phyloP scores from a whole-genome alignment of 2,797 vertebrate species.

The Rousettus madagascariensis region DNA sequence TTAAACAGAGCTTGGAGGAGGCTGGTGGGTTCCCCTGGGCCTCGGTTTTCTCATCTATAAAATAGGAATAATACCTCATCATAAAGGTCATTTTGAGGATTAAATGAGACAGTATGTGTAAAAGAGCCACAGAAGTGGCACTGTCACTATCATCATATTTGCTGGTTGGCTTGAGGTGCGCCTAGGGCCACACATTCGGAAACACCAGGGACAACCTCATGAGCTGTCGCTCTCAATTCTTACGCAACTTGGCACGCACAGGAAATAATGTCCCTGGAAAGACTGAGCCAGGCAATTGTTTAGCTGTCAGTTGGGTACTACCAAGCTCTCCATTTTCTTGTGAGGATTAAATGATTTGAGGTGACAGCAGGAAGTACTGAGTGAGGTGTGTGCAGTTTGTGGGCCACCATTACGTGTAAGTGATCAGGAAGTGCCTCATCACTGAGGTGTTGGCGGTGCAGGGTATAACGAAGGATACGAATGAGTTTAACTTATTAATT shows the following conservation, averaged over 20 bases:
- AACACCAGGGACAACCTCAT: not conserved
- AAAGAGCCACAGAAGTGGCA: not conserved
- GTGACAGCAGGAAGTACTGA: not conserved
- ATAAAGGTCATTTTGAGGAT: not conserved
- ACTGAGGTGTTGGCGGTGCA: not conserved
- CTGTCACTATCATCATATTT: rapidly evolving
- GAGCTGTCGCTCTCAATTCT: not conserved
- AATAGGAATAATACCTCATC: not conserved
- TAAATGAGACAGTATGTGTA: not conserved
- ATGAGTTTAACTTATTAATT: not conserved
- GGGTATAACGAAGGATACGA: not conserved
- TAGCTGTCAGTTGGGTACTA: too few species aligned
- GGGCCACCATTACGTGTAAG: not conserved
- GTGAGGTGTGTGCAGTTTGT: rapidly evolving
- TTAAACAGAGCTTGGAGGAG: not conserved
- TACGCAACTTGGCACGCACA: not conserved
- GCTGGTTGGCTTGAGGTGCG: not conserved
- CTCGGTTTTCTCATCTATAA: not conserved
- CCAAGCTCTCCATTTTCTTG: not conserved
- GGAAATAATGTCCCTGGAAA: not conserved
- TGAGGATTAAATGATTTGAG: not conserved
- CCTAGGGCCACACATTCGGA: not conserved
- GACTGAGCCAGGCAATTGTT: not conserved
- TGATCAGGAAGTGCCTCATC: not conserved
- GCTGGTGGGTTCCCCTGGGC: not conserved